Evolutionary conservation across 2,113 vertebrate species (phyloP), one percentile per base, ranked within the genome.

Genomic region (Semnornis frantzii): DNA sequence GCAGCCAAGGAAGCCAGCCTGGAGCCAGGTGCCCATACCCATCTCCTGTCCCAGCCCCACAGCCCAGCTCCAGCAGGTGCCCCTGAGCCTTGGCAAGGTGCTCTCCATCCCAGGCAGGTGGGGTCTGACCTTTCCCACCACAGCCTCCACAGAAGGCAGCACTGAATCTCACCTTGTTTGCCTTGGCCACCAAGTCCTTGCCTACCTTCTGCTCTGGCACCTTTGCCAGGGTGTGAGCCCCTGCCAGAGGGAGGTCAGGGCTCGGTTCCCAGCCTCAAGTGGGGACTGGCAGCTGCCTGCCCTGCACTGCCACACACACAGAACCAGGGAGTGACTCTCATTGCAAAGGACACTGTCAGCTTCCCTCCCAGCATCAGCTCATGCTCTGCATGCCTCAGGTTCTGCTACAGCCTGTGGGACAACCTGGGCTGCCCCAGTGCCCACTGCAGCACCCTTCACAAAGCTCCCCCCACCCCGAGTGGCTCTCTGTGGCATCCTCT

Each of bases 61-160:
- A 0, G 44, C 34, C 46, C 34, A 0, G 24, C 64, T 71, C 59
- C 2, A 0, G 0, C 1, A 11, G 50, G 24, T n/a, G 68, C 10
- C 71, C 30, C 44, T 8, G 18, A 34, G 33, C 60, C 60, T 28
- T 1, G 3, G 59, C 19, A 5, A 27, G 65, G 23, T 39, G 77
- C 39, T 31, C 50, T 21, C 84, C 2, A 2, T 10, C 2, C 54
- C 44, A 2, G 39, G 65, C 50, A 31, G 37, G 10, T 2, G n/a
- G 23, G 31, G 3, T 42, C 79, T 2, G 1, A 19, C 30, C 20
- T 68, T n/a, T 55, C 55, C 57, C 33, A 21, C 60, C 15, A 2
- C 10, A 4, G 25, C 3, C 58, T 37, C 77, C 69, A 52, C 12
- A 59, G 52, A 55, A 70, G 63, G 55, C 0, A 37, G 78, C 52